A percentile compares a stretch with the other conserved stretches of the same genome.
These are phyloP conservation scores for Euura lappo DNA, from an alignment of 1,140 invertebrate genomes.

Conservation along the genomic window DNA sequence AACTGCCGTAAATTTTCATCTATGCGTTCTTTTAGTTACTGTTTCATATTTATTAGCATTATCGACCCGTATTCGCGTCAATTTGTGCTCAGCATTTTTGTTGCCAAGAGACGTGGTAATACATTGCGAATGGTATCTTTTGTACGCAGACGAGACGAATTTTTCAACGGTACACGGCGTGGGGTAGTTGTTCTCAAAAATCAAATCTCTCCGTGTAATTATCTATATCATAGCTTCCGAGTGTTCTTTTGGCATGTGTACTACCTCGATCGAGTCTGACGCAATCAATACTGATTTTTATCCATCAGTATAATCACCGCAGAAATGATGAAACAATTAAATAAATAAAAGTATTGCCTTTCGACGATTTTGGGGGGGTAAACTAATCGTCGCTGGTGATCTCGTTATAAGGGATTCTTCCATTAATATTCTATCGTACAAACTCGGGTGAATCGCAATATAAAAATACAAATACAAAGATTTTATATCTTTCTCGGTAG, in stretches of 20 bases:
- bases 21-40: too few species aligned
- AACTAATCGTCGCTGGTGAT: not conserved
- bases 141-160: too few species aligned
- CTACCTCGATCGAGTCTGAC: not conserved
- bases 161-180: not conserved
- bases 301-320: not conserved
- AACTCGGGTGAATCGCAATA: constrained; percentile 42
- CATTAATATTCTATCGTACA: constrained; percentile 19
- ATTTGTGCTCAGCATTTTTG: too few species aligned
- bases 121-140: too few species aligned
- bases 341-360: not conserved
- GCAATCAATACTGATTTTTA: too few species aligned
- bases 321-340: not conserved
- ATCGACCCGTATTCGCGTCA: too few species aligned
- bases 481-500: constrained; percentile 27
- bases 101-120: too few species aligned
- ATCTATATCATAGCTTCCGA: not conserved
- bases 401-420: not conserved
- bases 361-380: not conserved
- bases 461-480: constrained; percentile 54
- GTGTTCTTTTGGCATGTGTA: not conserved
- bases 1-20: too few species aligned
- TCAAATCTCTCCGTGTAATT: not conserved
- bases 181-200: not conserved
- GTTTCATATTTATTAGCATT: too few species aligned